A percentile compares a stretch with the other conserved stretches of the same genome.
Evolutionary conservation across 2,888 invertebrate genomes (phyloP).

Genomic region (Molorchus minor): DNA sequence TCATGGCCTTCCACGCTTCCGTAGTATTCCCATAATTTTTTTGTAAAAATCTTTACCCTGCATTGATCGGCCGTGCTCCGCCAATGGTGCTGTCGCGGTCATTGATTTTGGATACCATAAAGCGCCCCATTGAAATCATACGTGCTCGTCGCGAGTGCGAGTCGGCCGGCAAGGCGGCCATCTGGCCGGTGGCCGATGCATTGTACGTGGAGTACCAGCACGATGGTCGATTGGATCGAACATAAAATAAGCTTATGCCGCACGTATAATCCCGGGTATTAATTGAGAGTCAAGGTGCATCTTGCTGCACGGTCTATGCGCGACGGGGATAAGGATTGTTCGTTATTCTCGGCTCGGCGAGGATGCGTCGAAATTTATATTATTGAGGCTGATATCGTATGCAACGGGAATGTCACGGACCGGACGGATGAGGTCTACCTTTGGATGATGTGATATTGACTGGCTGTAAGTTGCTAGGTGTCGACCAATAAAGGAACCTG

Average conservation of each 20-base stretch:
- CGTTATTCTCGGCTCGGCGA: conserved; percentile 52
- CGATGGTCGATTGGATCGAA: conserved; percentile 52
- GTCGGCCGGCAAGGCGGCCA: conserved; percentile 22
- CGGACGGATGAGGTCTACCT: conserved; percentile 47
- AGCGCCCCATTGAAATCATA: conserved; percentile 56
- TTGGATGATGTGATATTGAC: too few species aligned
- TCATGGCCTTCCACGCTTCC: too few species aligned
- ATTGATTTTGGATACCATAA: conserved; percentile 58
- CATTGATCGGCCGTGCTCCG: not conserved
- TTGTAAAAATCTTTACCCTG: too few species aligned
- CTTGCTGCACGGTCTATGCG: conserved; percentile 57
- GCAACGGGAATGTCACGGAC: conserved; percentile 52
- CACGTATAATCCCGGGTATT: conserved; percentile 42
- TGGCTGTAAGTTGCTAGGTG: too few species aligned
- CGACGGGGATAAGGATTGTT: conserved; percentile 59
- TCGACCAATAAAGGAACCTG: too few species aligned
- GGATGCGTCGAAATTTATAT: conserved; percentile 52
- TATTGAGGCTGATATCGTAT: conserved; percentile 52
- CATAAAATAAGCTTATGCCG: conserved; percentile 55
- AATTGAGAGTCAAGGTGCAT: conserved; percentile 58
- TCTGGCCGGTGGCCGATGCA: conserved; percentile 35
- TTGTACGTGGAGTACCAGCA: conserved; percentile 37
- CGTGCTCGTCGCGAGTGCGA: conserved; percentile 42
- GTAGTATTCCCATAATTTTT: too few species aligned
- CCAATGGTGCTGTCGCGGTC: conserved; percentile 46